Evolutionary conservation across 2,888 invertebrate species (phyloP), one percentile per base, ranked within the genome.

Genomic region (Mesorhabditis spiculigera): DNA sequence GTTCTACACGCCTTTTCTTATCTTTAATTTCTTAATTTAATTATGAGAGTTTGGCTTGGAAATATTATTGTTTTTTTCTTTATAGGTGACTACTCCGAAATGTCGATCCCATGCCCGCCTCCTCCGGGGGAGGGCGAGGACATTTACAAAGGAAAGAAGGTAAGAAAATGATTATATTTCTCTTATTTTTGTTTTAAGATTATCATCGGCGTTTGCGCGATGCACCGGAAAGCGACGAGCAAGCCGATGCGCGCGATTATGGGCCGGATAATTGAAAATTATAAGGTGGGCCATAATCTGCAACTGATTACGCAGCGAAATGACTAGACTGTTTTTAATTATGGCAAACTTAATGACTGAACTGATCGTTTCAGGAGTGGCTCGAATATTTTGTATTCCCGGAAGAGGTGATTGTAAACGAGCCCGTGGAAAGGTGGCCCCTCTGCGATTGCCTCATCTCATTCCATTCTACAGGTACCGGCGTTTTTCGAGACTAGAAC

Each of bases 161-260:
- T 62, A 13, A n/a, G n/a, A 61, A 63, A 28, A 63, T 3, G 3
- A 28, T n/a, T 6, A 63, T 3, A 63, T 3, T n/a, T 28, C 3
- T 28, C 28, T 28, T 28, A 28, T 13, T 16, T 8, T 10, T 50
- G 4, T 42, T 69, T 78, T 43, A 64, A 95, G 86, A 94, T 98
- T 82, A 90, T 95, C 86, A 95, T 99, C 83, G 98, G 98, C 75
- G 92, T 99, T 73, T 99, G 98, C 89, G 97, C 98, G 80, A 99
- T 99, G 98, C 76, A 81, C 45, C 97, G 98, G 89, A 99, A 99
- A 88, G 95, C 96, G 58, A 93, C 94, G 86, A 95, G 96, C 77
- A 97, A 96, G 88, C 98, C 98, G 13, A 99, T 99, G 98, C 93
- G 93, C 86, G 97, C 97, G 88, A 99, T 99, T 83, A 90, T 99